Evolutionary conservation across 2,888 invertebrate genomes (phyloP).

Genomic region (Drosophila borborema): DNA sequence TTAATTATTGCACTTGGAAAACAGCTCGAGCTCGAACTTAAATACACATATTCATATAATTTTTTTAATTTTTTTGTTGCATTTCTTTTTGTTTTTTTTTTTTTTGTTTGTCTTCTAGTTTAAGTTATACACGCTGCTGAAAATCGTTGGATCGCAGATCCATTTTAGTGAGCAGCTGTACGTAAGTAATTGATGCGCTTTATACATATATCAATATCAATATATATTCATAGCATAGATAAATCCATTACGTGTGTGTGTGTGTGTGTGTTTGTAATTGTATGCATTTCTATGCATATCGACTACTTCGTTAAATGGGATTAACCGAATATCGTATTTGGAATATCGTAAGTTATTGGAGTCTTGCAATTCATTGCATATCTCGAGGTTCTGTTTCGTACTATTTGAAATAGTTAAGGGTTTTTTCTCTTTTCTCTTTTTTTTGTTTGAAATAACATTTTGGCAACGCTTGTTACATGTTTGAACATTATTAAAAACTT

Average conservation of each 20-base stretch:
- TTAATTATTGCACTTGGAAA: constrained; percentile 57
- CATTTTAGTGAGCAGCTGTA: constrained; percentile 21
- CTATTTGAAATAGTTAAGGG: constrained; percentile 62
- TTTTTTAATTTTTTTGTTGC: background rate
- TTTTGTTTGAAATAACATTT: constrained; percentile 64
- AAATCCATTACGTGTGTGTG: constrained; percentile 8
- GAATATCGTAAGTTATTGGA: constrained; percentile 52
- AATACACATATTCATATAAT: constrained; percentile 13
- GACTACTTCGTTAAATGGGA: constrained; percentile 21
- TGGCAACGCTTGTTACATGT: constrained; percentile 78
- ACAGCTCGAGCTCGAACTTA: constrained; percentile 44
- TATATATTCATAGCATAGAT: constrained; percentile 28
- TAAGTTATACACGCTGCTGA: constrained; percentile 26
- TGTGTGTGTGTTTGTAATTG: constrained; percentile 4
- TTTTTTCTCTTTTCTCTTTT: constrained; percentile 40
- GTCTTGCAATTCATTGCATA: constrained; percentile 43
- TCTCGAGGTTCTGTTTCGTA: constrained; percentile 55
- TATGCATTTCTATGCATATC: constrained; percentile 15
- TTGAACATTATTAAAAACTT: constrained; percentile 47
- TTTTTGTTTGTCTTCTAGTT: background rate
- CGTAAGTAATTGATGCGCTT: constrained; percentile 55
- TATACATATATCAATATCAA: constrained; percentile 37
- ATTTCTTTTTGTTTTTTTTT: background rate
- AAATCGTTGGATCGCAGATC: constrained; percentile 17
- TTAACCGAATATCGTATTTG: constrained; percentile 54